Evolutionary conservation across 2,888 invertebrate genomes (phyloP).

Genomic region (Ennomos erosarius): DNA sequence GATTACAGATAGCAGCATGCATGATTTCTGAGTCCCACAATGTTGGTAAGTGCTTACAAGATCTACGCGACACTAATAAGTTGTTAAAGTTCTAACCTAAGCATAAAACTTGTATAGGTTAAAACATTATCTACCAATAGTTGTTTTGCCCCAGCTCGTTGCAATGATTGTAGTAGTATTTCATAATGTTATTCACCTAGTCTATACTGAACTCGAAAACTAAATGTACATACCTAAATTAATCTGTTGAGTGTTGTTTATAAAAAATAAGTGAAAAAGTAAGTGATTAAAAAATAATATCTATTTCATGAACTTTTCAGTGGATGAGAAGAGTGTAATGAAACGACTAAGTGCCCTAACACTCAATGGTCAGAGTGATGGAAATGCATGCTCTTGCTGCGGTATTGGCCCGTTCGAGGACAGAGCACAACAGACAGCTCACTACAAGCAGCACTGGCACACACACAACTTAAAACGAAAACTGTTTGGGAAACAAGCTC

Average conservation of each 20-base stretch:
- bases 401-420: slow-evolving; percentile 85
- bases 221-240: too few relatives aligned
- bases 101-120: neutral
- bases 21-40: slow-evolving; percentile 84
- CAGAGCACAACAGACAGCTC: slow-evolving; percentile 87
- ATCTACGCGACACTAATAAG: neutral
- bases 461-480: slow-evolving; percentile 92
- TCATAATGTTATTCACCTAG: too few relatives aligned
- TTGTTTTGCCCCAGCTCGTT: too few relatives aligned
- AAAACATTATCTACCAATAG: too few relatives aligned
- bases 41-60: slow-evolving; percentile 66
- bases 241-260: too few relatives aligned
- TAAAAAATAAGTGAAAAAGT: too few relatives aligned
- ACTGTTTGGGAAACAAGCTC: slow-evolving; percentile 81
- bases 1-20: slow-evolving; percentile 85
- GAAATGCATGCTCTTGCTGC: slow-evolving; percentile 76
- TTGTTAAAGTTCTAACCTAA: slow-evolving; percentile 18
- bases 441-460: slow-evolving; percentile 94
- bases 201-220: too few relatives aligned
- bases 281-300: too few relatives aligned
- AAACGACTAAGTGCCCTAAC: slow-evolving; percentile 72
- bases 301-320: slow-evolving; percentile 45
- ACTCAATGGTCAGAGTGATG: slow-evolving; percentile 65
- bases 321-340: slow-evolving; percentile 79
- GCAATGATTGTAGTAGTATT: too few relatives aligned